Percentiles rank a stretch among this genome's conserved stretches.
Evolutionary conservation across 2,888 invertebrate genomes (phyloP).

Genomic region (Lasioglossum vierecki): DNA sequence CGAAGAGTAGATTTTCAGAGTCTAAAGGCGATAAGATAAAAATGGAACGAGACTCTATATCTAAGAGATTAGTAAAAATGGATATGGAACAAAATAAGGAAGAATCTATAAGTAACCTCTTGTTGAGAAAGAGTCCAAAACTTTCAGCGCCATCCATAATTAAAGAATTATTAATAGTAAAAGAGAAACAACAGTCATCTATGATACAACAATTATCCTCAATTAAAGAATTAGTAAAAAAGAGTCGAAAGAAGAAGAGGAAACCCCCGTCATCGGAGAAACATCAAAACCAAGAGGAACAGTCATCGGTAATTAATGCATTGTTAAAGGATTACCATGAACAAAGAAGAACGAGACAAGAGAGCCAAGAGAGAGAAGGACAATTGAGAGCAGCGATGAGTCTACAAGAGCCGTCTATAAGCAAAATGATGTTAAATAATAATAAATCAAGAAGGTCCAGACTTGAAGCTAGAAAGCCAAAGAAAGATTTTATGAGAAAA

Average conservation of each 20-base stretch:
- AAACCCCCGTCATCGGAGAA: neutral
- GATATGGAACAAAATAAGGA: rapidly evolving
- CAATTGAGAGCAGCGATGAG: neutral
- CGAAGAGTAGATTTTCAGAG: neutral
- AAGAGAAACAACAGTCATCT: neutral
- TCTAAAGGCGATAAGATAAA: neutral
- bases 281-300: neutral
- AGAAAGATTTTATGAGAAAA: neutral
- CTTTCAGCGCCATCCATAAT: neutral
- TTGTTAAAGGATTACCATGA: neutral
- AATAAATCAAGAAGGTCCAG: neutral
- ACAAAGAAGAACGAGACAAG: neutral
- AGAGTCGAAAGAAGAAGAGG: neutral
- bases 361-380: too few species aligned
- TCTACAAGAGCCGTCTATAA: neutral
- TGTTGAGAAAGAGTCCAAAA: neutral
- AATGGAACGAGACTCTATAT: rapidly evolving
- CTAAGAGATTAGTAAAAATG: neutral
- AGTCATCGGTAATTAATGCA: neutral
- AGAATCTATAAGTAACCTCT: neutral
- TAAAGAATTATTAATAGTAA: neutral
- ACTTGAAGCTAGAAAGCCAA: neutral
- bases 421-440: neutral
- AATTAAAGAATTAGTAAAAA: neutral
- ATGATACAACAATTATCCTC: neutral